These are phyloP conservation scores for Paradoxurus hermaphroditus DNA, from an alignment of 2,113 vertebrate genomes.

Conservation along the genomic window DNA sequence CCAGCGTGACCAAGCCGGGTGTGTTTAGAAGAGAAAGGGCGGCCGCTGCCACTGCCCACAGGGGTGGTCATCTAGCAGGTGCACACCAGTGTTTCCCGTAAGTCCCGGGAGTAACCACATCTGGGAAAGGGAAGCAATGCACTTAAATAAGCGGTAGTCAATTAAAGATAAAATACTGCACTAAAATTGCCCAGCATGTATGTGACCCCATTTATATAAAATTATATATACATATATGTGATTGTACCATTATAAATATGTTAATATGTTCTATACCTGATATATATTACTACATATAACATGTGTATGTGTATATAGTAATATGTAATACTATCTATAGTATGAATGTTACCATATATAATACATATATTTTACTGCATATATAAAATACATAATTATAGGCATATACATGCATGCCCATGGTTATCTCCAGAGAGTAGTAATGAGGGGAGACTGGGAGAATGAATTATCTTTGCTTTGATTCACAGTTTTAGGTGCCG, in stretches of 20 bases:
- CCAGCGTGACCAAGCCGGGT: not conserved
- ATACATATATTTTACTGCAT: not conserved
- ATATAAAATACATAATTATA: not conserved
- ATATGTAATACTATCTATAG: not conserved
- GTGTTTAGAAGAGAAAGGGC: not conserved
- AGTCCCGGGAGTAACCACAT: not conserved
- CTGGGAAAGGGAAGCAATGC: not conserved
- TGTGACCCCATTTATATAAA: not conserved
- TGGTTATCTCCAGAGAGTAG: not conserved
- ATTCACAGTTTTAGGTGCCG: not conserved
- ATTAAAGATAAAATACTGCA: not conserved
- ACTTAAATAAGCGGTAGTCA: not conserved
- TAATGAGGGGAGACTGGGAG: not conserved
- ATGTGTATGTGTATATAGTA: no score
- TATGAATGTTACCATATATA: no score
- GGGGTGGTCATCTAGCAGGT: no score
- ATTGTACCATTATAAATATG: no score
- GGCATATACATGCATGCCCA: rapidly evolving
- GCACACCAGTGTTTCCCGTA: not conserved
- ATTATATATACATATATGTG: not conserved
- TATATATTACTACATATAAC: not conserved
- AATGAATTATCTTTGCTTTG: not conserved
- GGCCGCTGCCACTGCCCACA: not conserved
- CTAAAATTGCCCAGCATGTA: not conserved
- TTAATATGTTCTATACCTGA: not conserved